Percentiles rank a stretch among this genome's conserved stretches.
These are phyloP conservation scores for Cardinalis cardinalis DNA, from an alignment of 2,113 vertebrate species.

Conservation along the genomic window DNA sequence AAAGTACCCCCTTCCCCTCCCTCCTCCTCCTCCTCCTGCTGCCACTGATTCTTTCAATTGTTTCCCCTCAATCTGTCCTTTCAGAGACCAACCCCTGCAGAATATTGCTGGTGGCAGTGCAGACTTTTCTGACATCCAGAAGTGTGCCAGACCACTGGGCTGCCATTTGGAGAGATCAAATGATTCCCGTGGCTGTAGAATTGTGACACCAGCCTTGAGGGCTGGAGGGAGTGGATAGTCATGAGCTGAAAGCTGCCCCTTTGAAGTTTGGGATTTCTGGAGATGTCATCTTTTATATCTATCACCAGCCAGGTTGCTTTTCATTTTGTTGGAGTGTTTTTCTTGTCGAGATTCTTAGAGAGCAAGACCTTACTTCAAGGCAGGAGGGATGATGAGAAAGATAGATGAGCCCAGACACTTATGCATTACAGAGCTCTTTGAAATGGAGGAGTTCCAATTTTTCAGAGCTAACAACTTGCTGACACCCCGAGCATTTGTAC, in stretches of 20 bases:
- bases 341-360: slow-evolving; percentile 26
- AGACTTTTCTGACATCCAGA: slow-evolving; percentile 37
- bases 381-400: slow-evolving; percentile 19
- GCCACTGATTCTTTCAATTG: not conserved
- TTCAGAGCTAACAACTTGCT: not conserved
- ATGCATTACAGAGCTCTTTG: slow-evolving; percentile 1
- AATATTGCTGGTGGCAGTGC: not conserved
- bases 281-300: slow-evolving; percentile 46
- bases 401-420: not conserved
- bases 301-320: slow-evolving; percentile 41
- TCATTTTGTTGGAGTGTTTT: slow-evolving; percentile 14
- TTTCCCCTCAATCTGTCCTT: slow-evolving; percentile 39
- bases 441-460: not conserved
- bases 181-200: slow-evolving; percentile 7
- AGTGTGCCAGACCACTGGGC: slow-evolving; percentile 26
- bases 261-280: slow-evolving; percentile 50
- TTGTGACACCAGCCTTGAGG: slow-evolving; percentile 35
- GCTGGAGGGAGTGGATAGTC: not conserved
- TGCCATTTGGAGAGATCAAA: slow-evolving; percentile 48
- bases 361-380: slow-evolving; percentile 30
- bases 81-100: slow-evolving; percentile 5
- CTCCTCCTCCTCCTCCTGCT: too few species aligned
- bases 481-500: rapidly evolving
- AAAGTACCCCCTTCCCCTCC: not conserved
- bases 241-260: slow-evolving; percentile 33